Base-by-base conservation (phyloP, 2,888 invertebrate genomes). In the Clivina fossor region DNA sequence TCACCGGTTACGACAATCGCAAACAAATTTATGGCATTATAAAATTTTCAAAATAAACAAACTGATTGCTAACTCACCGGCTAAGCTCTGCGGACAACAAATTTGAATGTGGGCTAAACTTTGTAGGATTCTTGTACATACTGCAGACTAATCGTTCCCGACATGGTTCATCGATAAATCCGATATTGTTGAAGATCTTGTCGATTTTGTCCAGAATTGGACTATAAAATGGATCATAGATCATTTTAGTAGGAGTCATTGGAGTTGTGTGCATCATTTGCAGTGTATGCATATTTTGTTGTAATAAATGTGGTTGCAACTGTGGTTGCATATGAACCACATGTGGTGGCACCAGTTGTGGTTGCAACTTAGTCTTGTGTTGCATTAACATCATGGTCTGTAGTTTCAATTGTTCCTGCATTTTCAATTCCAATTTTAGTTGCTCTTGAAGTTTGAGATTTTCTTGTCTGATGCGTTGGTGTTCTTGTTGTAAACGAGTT, bases 31-130 rank as follows among this genome's bases (percentile, higher is more conserved):
- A 5, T 30, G 28, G 4, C 13, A 33, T 44, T 24, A 26, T 15
- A 18, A 49, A 16, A 19, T 3, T 24, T n/a, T n/a, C n/a, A n/a
- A n/a, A n/a, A n/a, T n/a, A n/a, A n/a, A n/a, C n/a, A n/a, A n/a
- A n/a, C n/a, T n/a, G n/a, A n/a, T n/a, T 15, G 43, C 26, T 43
- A 40, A 78, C 84, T 80, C 72, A 92, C 93, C 92, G 89, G 82
- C 92, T 92, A 38, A 93, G 78, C 70, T 92, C 91, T 33, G 88
- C 88, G 13, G 92, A 92, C 48, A 93, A 81, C 58, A 91, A 80
- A 73, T 93, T 93, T 69, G 92, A 92, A 69, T 90, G 88, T 0
- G 92, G 93, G 58, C 90, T 85, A 66, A 87, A 92, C 64, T 83
- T 83, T 60, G 81, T 78, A 0, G 92, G 93, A 69, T 88, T 88